Evolutionary conservation across 2,888 invertebrate species (phyloP).

Genomic region (Busseola fusca): DNA sequence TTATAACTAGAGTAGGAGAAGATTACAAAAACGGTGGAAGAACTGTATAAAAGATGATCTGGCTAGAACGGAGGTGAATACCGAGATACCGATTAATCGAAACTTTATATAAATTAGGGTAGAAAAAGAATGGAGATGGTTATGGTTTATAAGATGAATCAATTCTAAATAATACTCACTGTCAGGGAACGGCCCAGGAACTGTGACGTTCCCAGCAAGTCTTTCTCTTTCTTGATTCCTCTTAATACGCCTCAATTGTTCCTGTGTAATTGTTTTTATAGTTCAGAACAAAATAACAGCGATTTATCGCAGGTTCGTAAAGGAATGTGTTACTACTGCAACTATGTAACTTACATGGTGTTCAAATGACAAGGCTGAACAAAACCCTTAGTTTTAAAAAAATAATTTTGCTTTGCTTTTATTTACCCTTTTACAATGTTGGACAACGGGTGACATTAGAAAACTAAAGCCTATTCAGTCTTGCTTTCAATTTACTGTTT

Average conservation of each 20-base stretch:
- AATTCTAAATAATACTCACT: slow-evolving; percentile 68
- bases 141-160: background rate
- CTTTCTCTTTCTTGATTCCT: slow-evolving; percentile 96
- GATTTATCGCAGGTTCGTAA: background rate
- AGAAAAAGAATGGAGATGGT: background rate
- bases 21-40: background rate
- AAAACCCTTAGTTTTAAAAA: background rate
- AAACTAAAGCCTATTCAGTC: too few species aligned
- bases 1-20: background rate
- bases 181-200: slow-evolving; percentile 74
- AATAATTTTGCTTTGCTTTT: background rate
- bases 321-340: background rate
- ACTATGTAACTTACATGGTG: background rate
- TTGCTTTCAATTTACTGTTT: too few species aligned
- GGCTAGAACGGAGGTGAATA: background rate
- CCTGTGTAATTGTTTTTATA: slow-evolving; percentile 78
- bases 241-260: slow-evolving; percentile 97
- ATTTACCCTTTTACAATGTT: background rate
- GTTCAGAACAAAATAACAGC: background rate
- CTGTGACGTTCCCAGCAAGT: slow-evolving; percentile 88
- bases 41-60: background rate
- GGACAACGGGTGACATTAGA: background rate
- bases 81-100: background rate
- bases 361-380: background rate
- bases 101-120: background rate